Evolutionary conservation across 2,113 vertebrate genomes (phyloP).

Genomic region (Nothocercus nigrocapillus): DNA sequence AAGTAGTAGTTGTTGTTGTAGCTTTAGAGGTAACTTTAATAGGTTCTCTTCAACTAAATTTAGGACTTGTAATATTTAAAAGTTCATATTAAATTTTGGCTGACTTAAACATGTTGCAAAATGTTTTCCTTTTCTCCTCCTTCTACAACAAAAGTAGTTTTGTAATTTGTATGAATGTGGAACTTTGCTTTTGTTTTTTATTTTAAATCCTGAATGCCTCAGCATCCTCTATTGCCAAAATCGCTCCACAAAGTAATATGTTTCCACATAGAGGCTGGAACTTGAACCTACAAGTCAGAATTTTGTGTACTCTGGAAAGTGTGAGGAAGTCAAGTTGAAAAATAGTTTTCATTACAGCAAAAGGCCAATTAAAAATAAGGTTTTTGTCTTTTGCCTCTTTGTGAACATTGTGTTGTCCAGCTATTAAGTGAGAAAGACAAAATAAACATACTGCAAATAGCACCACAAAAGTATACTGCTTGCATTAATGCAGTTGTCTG

Average conservation of each 20-base stretch:
- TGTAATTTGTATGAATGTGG: neutral
- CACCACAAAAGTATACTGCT: neutral
- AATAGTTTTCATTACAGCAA: neutral
- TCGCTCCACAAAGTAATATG: neutral
- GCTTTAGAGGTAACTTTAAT: neutral
- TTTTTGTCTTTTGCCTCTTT: neutral
- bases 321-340: neutral
- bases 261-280: neutral
- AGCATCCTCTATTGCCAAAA: neutral
- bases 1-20: neutral
- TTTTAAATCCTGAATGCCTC: neutral
- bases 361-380: no score
- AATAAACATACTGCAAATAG: neutral
- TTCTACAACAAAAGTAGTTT: neutral
- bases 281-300: neutral
- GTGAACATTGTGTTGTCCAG: neutral
- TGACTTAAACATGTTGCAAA: neutral
- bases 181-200: neutral
- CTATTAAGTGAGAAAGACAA: neutral
- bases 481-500: neutral
- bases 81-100: neutral
- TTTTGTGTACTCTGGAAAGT: neutral
- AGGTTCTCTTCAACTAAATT: neutral
- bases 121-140: neutral
- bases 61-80: neutral